Base-by-base conservation (phyloP, 53 echinoderm and acorn worm genomes). In the Henricia sp. region DNA sequence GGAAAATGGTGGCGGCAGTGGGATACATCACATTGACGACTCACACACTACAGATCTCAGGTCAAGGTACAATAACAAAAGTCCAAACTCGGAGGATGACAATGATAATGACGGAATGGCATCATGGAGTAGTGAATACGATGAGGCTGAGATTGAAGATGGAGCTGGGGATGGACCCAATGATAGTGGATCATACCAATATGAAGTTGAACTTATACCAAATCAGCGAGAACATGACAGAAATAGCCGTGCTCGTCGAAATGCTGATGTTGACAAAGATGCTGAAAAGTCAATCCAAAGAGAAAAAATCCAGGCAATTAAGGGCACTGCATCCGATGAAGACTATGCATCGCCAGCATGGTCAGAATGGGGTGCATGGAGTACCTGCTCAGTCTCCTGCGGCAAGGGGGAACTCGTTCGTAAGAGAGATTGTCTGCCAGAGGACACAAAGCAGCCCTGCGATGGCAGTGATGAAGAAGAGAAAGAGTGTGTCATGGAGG, bases 331-430 rank as follows among this genome's bases (percentile, higher is more conserved):
- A 25, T 25, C n/a, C 52, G 80, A 27, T 3, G 17, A 43, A 30
- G 80, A 19, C 76, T 40, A 42, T 0, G 2, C 59, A 19, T 39
- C 76, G 19, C 70, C 82, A 6, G 62, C 13, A 17, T 88, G 88
- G 88, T 59, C 82, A 0, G 46, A 14, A 10, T 88, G 88, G 88
- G 37, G 82, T 11, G 10, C 12, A 23, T 88, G 88, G 88, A 50
- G 71, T 71, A 42, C 58, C 8, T 88, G 88, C 37, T 82, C 88
- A 0, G 88, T 83, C 1, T 71, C 72, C 44, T 88, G 88, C 41
- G 88, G 88, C 28, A 50, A 35, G 35, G 88, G 82, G 30, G 52
- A 42, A 8, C 24, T 46, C 44, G 25, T 71, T 19, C 88, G 88
- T 14, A 33, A 52, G n/a, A 82, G 88, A 19, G 4, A 53, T 14